These are phyloP conservation scores for Mirounga angustirostris DNA, from an alignment of 2,113 vertebrate species.

Conservation along the genomic window DNA sequence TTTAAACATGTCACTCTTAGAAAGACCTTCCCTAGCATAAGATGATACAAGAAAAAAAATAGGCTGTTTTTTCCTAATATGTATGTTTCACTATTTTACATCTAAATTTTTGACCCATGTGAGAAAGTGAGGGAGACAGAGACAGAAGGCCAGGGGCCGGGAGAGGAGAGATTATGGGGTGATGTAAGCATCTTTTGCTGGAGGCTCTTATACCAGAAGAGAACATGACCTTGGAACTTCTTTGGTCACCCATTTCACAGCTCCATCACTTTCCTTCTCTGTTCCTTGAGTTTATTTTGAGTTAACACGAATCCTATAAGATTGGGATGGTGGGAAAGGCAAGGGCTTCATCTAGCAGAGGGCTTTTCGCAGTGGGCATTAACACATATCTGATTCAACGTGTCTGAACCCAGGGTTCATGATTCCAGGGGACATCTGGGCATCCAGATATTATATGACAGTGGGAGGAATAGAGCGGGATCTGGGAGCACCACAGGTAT, in stretches of 20 bases:
- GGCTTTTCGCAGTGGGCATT: background rate
- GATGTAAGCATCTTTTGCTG: background rate
- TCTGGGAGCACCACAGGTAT: background rate
- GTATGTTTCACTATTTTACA: background rate
- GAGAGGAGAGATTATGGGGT: background rate
- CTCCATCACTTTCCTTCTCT: background rate
- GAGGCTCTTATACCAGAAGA: background rate
- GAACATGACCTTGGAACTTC: background rate
- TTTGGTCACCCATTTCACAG: background rate
- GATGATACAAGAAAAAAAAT: background rate
- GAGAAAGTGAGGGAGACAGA: background rate
- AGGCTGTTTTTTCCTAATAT: background rate
- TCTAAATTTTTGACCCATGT: background rate
- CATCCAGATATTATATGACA: background rate
- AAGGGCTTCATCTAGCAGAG: background rate
- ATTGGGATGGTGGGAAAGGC: background rate
- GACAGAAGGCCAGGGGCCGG: background rate
- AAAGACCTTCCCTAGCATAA: background rate
- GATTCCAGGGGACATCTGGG: background rate
- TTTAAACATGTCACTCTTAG: background rate
- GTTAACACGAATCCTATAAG: background rate
- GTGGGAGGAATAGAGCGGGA: rapidly evolving
- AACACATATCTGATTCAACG: background rate
- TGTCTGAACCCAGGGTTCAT: background rate
- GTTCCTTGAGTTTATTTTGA: background rate